phyloP scores from a whole-genome alignment of 2,113 vertebrate genomes.

The Oreochromis tanganicae region DNA sequence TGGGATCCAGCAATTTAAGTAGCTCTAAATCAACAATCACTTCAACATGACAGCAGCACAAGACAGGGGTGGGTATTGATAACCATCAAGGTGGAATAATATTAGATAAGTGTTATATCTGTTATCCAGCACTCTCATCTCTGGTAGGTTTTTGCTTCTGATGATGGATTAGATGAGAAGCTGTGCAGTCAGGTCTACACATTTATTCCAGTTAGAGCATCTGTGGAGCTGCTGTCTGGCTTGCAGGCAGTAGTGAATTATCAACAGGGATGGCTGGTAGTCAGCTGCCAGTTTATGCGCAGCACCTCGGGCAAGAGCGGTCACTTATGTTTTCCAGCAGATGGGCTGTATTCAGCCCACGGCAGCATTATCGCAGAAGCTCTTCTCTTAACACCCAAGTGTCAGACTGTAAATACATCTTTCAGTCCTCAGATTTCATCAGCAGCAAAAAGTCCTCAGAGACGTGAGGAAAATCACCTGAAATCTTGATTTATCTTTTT shows the following conservation, averaged over 20 bases:
- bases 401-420: slow-evolving; percentile 14
- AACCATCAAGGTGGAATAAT: neutral
- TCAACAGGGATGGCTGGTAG: slow-evolving; percentile 7
- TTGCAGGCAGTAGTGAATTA: slow-evolving; percentile 31
- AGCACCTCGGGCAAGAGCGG: slow-evolving; percentile 1
- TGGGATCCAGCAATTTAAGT: fast-evolving
- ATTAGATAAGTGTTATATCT: neutral
- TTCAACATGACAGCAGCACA: neutral
- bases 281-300: slow-evolving; percentile 18
- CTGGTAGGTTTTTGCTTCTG: neutral
- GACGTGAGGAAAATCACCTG: neutral
- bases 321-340: slow-evolving; percentile 18
- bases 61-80: neutral
- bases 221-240: neutral
- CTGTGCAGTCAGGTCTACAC: neutral
- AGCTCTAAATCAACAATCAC: neutral
- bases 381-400: neutral
- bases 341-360: neutral
- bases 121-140: neutral
- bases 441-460: neutral
- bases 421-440: neutral
- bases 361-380: neutral
- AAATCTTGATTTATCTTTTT: neutral
- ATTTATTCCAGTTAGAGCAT: slow-evolving; percentile 39
- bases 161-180: slow-evolving; percentile 8